phyloP scores from a whole-genome alignment of 2,888 invertebrate genomes.

The Pecten maximus region DNA sequence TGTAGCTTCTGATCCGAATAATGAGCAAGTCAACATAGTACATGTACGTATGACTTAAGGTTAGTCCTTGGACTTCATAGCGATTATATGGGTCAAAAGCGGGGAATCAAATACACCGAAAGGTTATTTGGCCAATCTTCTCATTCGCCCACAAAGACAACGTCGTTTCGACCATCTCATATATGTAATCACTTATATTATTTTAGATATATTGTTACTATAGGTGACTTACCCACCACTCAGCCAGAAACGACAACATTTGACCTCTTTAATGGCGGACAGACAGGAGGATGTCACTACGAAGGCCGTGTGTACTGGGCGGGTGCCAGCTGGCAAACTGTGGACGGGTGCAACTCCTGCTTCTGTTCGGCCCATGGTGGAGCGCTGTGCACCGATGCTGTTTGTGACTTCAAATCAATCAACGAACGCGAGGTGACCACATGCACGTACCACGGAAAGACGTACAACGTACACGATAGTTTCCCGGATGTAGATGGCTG shows the following conservation, averaged over 20 bases:
- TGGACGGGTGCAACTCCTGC: constrained; percentile 49
- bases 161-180: too few relatives aligned
- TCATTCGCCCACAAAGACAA: too few relatives aligned
- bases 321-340: constrained; percentile 42
- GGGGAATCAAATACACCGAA: too few relatives aligned
- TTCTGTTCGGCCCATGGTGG: constrained; percentile 52
- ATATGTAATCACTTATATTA: too few relatives aligned
- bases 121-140: too few relatives aligned
- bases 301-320: constrained; percentile 48
- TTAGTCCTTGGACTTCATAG: too few relatives aligned
- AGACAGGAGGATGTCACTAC: constrained; percentile 47
- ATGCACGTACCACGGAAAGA: constrained; percentile 47
- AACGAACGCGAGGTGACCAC: background rate
- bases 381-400: constrained; percentile 42
- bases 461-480: constrained; percentile 16
- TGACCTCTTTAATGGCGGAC: background rate
- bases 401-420: constrained; percentile 11
- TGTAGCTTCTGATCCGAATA: too few relatives aligned
- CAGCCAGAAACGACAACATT: constrained; percentile 24
- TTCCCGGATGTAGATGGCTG: constrained; percentile 52
- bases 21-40: too few relatives aligned
- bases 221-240: background rate
- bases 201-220: too few relatives aligned
- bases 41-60: too few relatives aligned
- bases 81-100: too few relatives aligned